phyloP scores from a whole-genome alignment of 2,888 invertebrate genomes.

The Gasteruption jaculator region DNA sequence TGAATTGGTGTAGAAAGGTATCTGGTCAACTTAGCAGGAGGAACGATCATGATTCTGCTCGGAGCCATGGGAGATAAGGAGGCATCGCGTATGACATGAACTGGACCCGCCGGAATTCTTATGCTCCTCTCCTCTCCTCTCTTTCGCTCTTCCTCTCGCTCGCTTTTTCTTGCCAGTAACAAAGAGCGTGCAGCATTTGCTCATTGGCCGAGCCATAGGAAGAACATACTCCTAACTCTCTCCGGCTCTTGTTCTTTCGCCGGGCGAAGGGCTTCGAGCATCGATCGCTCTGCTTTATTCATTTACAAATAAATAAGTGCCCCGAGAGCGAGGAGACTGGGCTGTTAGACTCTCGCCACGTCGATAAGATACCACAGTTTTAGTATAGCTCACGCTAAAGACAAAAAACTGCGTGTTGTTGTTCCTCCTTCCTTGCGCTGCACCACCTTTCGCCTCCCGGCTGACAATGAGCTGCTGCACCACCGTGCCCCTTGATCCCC shows the following conservation, averaged over 20 bases:
- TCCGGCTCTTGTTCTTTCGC: constrained; percentile 1
- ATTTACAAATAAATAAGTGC: constrained; percentile 48
- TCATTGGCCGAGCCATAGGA: too few relatives aligned
- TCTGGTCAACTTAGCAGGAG: constrained; percentile 30
- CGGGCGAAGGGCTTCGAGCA: constrained; percentile 27
- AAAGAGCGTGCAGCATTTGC: too few relatives aligned
- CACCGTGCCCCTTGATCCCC: too few relatives aligned
- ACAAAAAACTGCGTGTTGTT: too few relatives aligned
- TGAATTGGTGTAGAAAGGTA: constrained; percentile 33
- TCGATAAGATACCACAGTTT: constrained; percentile 50
- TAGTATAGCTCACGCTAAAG: too few relatives aligned
- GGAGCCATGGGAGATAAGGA: constrained; percentile 35
- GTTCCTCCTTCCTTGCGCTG: too few relatives aligned
- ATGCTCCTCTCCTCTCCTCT: constrained; percentile 9
- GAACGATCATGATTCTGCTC: constrained; percentile 39
- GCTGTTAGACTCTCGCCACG: constrained; percentile 31
- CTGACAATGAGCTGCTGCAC: too few relatives aligned
- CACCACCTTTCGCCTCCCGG: too few relatives aligned
- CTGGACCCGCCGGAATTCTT: constrained; percentile 11
- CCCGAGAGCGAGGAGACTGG: constrained; percentile 21
- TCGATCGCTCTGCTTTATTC: constrained; percentile 50
- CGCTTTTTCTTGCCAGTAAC: background rate
- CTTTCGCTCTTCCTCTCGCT: background rate
- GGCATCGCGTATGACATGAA: constrained; percentile 43
- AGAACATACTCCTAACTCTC: too few relatives aligned